Percentiles rank a stretch among this genome's conserved stretches.
These are phyloP conservation scores for Colius striatus DNA, from an alignment of 2,113 vertebrate genomes.

Conservation along the genomic window DNA sequence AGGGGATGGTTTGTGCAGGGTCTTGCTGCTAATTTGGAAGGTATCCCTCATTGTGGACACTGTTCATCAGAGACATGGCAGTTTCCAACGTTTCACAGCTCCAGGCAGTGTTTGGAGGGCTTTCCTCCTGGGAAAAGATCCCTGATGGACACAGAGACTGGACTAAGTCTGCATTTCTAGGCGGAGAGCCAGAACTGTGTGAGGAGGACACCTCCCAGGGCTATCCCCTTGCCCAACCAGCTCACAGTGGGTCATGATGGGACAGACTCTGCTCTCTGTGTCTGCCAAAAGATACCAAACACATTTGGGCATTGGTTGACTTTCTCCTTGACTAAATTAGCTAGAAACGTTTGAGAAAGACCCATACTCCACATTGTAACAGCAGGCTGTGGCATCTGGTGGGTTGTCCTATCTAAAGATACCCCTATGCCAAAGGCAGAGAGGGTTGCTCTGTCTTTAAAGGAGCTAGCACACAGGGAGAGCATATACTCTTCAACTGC, in stretches of 20 bases:
- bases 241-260: not conserved
- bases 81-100: not conserved
- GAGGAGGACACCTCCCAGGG: not conserved
- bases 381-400: not conserved
- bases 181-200: not conserved
- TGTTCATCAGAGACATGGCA: not conserved
- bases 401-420: not conserved
- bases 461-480: not conserved
- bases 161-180: not conserved
- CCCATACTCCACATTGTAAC: not conserved
- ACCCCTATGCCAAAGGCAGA: not conserved
- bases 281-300: not conserved
- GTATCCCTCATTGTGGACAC: not conserved
- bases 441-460: not conserved
- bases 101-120: not conserved
- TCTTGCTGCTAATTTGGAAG: not conserved
- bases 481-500: not conserved
- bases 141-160: not conserved
- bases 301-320: rapidly evolving
- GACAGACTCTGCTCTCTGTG: not conserved
- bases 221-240: rapidly evolving
- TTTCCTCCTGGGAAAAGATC: not conserved
- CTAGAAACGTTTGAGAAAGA: not conserved
- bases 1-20: not conserved
- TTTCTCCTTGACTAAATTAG: not conserved